A percentile compares a stretch with the other conserved stretches of the same genome.
These are phyloP conservation scores for Archilochus colubris DNA, from an alignment of 2,113 vertebrate species.

Conservation along the genomic window DNA sequence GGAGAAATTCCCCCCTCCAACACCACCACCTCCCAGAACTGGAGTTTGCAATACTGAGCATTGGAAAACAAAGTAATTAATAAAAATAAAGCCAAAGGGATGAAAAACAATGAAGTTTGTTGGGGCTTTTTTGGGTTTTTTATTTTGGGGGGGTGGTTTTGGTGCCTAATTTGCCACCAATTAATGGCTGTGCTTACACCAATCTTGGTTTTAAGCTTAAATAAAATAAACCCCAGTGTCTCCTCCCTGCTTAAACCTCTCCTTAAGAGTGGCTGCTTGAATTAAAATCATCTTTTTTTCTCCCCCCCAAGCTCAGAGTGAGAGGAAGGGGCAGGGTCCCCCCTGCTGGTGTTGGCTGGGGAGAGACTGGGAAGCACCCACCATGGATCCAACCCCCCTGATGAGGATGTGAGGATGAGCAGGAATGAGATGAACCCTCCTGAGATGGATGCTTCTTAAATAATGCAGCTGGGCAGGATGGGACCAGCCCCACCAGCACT, in stretches of 20 bases:
- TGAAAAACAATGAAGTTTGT: too few species aligned
- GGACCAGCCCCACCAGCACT: neutral
- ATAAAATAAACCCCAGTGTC: neutral
- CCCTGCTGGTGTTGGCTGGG: neutral
- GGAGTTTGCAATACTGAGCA: too few species aligned
- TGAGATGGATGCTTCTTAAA: neutral
- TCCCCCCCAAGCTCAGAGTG: neutral
- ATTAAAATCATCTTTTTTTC: neutral
- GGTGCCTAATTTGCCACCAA: neutral
- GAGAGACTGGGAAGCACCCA: neutral
- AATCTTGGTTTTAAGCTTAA: neutral
- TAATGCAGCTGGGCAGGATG: neutral
- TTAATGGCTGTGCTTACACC: neutral
- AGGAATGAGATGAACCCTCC: neutral
- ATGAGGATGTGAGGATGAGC: neutral
- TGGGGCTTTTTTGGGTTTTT: neutral
- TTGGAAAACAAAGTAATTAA: neutral
- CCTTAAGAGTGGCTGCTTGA: neutral
- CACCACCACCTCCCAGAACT: too few species aligned
- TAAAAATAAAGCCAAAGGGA: neutral
- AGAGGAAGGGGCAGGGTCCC: neutral
- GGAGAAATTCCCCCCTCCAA: neutral
- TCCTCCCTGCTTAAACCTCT: neutral
- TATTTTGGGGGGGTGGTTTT: rapidly evolving
- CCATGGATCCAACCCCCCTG: neutral